Evolutionary conservation across 2,888 invertebrate species (phyloP).

Genomic region (Teleiodes luculella): DNA sequence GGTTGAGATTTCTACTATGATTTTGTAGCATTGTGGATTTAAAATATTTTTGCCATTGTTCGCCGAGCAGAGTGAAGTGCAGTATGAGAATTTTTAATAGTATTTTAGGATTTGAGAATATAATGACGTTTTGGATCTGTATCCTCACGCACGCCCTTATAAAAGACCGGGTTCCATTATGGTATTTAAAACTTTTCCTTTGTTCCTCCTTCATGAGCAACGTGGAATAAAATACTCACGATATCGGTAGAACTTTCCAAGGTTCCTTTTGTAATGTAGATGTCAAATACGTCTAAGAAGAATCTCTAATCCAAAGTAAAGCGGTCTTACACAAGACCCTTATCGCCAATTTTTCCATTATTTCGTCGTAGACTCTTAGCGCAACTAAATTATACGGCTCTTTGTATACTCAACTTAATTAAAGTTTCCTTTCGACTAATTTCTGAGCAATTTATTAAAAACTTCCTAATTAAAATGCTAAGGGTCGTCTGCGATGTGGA

Average conservation of each 20-base stretch:
- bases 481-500: slow-evolving; percentile 37
- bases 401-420: slow-evolving; percentile 59
- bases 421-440: slow-evolving; percentile 52
- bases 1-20: slow-evolving; percentile 38
- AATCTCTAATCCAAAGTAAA: not conserved
- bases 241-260: too few relatives aligned
- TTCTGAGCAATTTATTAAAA: slow-evolving; percentile 54
- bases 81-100: too few relatives aligned
- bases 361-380: slow-evolving; percentile 23
- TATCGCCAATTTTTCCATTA: slow-evolving; percentile 19
- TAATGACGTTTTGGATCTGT: too few relatives aligned
- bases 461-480: slow-evolving; percentile 54
- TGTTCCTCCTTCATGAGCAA: too few relatives aligned
- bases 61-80: too few relatives aligned
- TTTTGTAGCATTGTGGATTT: slow-evolving; percentile 16
- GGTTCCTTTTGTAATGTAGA: too few relatives aligned
- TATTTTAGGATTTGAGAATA: too few relatives aligned
- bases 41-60: not conserved
- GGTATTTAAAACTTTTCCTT: too few relatives aligned
- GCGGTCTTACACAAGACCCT: not conserved
- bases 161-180: too few relatives aligned
- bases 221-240: too few relatives aligned
- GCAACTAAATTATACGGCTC: slow-evolving; percentile 36
- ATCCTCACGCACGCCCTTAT: too few relatives aligned
- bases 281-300: too few relatives aligned